Conservation (phyloP, 2,797 vertebrate species). For the Pseudomugil tenellus region DNA sequence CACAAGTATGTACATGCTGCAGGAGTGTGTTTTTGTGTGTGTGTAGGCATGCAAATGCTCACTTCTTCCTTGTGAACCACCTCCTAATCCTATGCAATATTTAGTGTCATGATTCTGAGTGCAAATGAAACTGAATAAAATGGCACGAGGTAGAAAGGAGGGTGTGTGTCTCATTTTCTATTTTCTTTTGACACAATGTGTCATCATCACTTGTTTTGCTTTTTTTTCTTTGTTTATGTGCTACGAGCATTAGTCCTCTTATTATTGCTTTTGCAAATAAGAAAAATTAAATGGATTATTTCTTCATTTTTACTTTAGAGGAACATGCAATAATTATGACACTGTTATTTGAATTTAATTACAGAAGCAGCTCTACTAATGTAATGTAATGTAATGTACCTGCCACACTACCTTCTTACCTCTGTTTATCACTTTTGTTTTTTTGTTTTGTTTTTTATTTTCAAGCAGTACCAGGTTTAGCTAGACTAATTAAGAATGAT, state of each 20-base stretch:
- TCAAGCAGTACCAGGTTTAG: background rate
- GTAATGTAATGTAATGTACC: too few species aligned
- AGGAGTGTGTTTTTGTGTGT: constrained; percentile 2
- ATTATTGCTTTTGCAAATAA: constrained; percentile 31
- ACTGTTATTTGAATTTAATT: constrained; percentile 23
- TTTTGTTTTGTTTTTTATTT: background rate
- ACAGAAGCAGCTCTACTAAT: too few species aligned
- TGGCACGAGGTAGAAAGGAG: constrained; percentile 18
- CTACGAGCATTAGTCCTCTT: constrained; percentile 19
- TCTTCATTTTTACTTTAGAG: constrained; percentile 52
- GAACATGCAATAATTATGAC: constrained; percentile 22
- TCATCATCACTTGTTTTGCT: constrained; percentile 53
- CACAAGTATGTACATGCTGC: constrained; percentile 4
- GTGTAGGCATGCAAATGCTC: constrained; percentile 9
- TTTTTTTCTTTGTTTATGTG: constrained; percentile 12
- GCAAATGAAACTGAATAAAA: constrained; percentile 36
- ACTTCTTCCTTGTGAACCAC: constrained; percentile 2
- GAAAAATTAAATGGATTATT: constrained; percentile 52
- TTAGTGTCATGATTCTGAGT: constrained; percentile 34
- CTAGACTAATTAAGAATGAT: background rate
- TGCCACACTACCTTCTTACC: background rate
- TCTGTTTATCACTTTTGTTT: background rate
- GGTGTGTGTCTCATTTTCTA: constrained; percentile 31
- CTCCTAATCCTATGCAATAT: constrained; percentile 19
- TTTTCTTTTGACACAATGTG: constrained; percentile 65